Percentiles rank a stretch among this genome's conserved stretches.
Evolutionary conservation across 53 echinoderm and acorn worm genomes (phyloP).

Genomic region (Luidia sarsii): DNA sequence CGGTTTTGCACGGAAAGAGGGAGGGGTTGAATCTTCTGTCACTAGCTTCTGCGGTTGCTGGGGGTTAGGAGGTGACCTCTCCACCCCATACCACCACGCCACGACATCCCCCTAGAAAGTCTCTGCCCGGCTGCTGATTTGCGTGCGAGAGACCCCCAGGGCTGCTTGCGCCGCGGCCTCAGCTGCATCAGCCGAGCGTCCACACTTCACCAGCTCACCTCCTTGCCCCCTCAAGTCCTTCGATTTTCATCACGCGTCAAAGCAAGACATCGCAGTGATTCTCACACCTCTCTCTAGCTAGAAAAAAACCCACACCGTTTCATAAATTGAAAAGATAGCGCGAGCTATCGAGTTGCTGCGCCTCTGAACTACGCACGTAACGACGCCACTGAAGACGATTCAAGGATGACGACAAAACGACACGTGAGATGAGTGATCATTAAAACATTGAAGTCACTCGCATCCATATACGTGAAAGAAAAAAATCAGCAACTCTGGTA

Average conservation of each 20-base stretch:
- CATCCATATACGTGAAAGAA: background rate
- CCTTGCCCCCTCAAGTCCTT: background rate
- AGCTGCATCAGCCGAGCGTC: background rate
- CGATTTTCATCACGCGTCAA: conserved; percentile 17
- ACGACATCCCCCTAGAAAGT: too few relatives aligned
- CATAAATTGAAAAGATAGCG: background rate
- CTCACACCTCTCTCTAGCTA: conserved; percentile 17
- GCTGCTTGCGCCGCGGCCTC: too few relatives aligned
- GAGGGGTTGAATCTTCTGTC: conserved; percentile 52
- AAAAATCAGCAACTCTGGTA: background rate
- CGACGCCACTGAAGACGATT: background rate
- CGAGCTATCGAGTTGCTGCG: conserved; percentile 16
- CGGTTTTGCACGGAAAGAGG: conserved; percentile 50
- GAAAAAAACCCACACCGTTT: background rate
- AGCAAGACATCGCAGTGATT: conserved; percentile 12
- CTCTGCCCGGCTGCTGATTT: background rate
- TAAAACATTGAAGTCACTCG: background rate
- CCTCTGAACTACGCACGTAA: background rate
- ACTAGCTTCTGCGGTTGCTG: conserved; percentile 1
- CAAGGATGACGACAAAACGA: background rate
- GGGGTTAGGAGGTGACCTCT: conserved; percentile 20
- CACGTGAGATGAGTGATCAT: conserved; percentile 17
- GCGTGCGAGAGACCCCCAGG: conserved; percentile 16
- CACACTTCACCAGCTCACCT: conserved; percentile 12
- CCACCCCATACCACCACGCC: too few relatives aligned